Conservation (phyloP, 2,888 invertebrate genomes). For the Bombylius discolor region DNA sequence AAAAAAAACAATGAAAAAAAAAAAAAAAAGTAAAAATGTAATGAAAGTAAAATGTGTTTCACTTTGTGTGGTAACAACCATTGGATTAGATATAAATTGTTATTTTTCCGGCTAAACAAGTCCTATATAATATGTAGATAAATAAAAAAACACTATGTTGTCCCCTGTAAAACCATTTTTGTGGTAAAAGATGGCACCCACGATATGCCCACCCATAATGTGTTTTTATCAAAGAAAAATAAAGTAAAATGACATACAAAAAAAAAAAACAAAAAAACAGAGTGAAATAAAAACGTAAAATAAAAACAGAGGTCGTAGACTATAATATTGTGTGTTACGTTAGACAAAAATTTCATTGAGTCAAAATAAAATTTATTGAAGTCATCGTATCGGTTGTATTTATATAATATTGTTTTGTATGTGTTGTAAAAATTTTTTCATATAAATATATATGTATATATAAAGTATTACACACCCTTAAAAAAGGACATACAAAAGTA, state of each 20-base stretch:
- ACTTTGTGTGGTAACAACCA: conserved; percentile 5
- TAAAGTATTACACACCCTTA: neutral
- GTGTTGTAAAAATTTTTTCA: neutral
- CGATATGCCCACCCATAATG: neutral
- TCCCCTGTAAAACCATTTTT: neutral
- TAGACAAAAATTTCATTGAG: neutral
- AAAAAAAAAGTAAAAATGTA: too few species aligned
- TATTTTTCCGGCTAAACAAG: conserved; percentile 6
- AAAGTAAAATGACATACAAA: too few species aligned
- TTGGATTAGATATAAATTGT: conserved; percentile 8
- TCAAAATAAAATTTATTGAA: neutral
- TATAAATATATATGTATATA: neutral
- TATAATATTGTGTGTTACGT: neutral
- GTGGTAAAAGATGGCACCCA: neutral
- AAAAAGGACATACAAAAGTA: neutral
- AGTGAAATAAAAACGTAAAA: neutral
- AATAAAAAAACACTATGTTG: neutral
- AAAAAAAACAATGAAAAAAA: too few species aligned
- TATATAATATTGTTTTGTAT: too few species aligned
- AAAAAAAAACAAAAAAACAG: neutral
- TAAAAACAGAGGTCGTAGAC: neutral
- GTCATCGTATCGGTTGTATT: neutral
- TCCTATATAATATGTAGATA: neutral
- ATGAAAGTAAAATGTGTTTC: neutral
- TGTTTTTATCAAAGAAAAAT: neutral